A percentile compares a stretch with the other conserved stretches of the same genome.
Conservation (phyloP, 2,113 vertebrate genomes). For the Gulo gulo region DNA sequence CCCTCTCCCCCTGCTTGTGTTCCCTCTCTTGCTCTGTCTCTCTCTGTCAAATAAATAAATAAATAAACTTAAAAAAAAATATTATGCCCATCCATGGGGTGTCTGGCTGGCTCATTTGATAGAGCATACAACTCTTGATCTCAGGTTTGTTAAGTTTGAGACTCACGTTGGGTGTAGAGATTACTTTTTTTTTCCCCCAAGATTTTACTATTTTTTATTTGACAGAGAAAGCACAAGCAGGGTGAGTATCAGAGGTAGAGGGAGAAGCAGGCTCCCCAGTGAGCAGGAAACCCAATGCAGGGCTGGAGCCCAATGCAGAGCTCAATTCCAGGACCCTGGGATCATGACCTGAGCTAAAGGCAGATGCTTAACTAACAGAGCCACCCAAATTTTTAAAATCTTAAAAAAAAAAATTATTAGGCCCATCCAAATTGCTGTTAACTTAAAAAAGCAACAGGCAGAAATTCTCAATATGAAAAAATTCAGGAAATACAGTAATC, state of each 20-base stretch:
- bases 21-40: too few species aligned
- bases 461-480: neutral
- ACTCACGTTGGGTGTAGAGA: neutral
- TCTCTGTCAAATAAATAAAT: neutral
- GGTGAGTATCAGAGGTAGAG: neutral
- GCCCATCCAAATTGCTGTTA: neutral
- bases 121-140: neutral
- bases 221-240: neutral
- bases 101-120: neutral
- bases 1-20: too few species aligned
- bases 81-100: too few species aligned
- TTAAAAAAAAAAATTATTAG: neutral
- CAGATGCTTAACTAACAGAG: neutral
- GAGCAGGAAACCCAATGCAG: neutral
- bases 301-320: neutral
- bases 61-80: neutral
- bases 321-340: neutral
- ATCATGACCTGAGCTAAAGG: neutral
- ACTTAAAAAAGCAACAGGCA: neutral
- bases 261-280: neutral
- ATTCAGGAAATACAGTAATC: neutral
- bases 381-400: neutral
- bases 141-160: neutral
- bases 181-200: neutral
- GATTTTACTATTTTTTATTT: neutral